Base-by-base conservation (phyloP, 2,888 invertebrate genomes). In the Druceiella hillmani region DNA sequence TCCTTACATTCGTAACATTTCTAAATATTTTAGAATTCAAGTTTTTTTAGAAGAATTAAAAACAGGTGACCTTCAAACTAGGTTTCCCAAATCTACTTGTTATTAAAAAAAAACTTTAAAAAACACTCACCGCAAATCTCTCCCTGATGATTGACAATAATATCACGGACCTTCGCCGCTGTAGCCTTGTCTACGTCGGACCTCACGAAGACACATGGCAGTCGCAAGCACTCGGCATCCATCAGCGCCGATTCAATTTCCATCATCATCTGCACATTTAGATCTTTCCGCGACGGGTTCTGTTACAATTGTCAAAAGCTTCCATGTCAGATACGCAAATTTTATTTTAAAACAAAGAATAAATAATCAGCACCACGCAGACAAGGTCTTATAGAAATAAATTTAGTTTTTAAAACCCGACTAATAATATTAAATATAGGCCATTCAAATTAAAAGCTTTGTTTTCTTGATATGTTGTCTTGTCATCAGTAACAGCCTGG, bases 231-330 rank as follows among this genome's bases (percentile, higher is more conserved):
- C 60, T 91, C 90, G 36, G 84, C 87, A 51, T 84, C 82, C 13
- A 90, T 75, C 36, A 97, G 65, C 0, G 87, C 78, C 46, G 90
- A 86, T 57, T 93, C 91, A 39, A 91, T 87, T 45, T 83, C 83
- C 71, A 88, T 81, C 62, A 94, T 87, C 86, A 98, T 87, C 59
- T 95, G 95, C 41, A 93, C 83, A 55, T 92, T 87, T 46, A 91
- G 79, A 58, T 97, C 95, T 65, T 91, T 83, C 20, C 91, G 81
- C 2, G 89, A 87, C 2, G 92, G 89, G 52, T 89, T 90, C 81
- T 87, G 75, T 41, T 79, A 79, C 50, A 47, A 45, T 7, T 27
- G n/a, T n/a, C n/a, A n/a, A n/a, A n/a, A n/a, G n/a, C n/a, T n/a
- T n/a, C n/a, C 6, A 12, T 26, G 11, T 4, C 6, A 26, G 5